phyloP scores from a whole-genome alignment of 2,797 vertebrate species.

The Chelidonichthys spinosus region DNA sequence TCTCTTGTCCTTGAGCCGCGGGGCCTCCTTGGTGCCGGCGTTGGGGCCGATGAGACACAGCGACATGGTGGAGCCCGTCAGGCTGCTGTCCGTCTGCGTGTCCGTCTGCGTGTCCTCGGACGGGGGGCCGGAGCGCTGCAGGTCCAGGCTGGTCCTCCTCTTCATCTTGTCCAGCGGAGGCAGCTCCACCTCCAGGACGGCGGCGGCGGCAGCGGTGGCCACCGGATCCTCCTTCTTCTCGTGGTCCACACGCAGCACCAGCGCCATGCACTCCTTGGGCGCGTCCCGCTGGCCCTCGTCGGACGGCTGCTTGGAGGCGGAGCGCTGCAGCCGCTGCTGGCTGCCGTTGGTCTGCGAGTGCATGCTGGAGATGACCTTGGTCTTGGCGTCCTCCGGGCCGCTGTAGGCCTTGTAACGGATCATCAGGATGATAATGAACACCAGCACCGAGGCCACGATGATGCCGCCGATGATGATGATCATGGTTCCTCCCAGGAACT shows the following conservation, averaged over 20 bases:
- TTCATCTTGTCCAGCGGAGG: conserved; percentile 75
- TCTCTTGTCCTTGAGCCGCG: conserved; percentile 84
- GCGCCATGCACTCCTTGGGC: conserved; percentile 81
- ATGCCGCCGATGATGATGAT: conserved; percentile 91
- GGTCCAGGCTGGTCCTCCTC: conserved; percentile 82
- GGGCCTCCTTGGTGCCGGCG: conserved; percentile 78
- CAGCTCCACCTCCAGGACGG: conserved; percentile 75
- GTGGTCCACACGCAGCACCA: conserved; percentile 85
- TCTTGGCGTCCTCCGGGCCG: conserved; percentile 82
- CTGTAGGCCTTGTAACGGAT: conserved; percentile 95
- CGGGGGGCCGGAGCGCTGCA: conserved; percentile 78
- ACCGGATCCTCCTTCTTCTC: conserved; percentile 76
- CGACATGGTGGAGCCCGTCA: conserved; percentile 90
- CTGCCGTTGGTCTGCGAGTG: conserved; percentile 90
- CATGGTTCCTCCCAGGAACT: conserved; percentile 91
- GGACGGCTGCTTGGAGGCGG: conserved; percentile 79
- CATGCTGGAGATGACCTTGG: conserved; percentile 83
- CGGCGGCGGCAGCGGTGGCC: conserved; percentile 59
- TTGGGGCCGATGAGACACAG: conserved; percentile 90
- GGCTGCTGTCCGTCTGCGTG: conserved; percentile 86
- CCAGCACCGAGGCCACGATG: conserved; percentile 90
- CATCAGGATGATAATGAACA: conserved; percentile 97
- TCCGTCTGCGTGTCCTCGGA: conserved; percentile 87
- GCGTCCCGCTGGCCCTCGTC: conserved; percentile 75
- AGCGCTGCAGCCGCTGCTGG: conserved; percentile 75